Evolutionary conservation across 1,140 invertebrate genomes (phyloP), one percentile per base, ranked within the genome.

Genomic region (Drosophila kurseongensis): DNA sequence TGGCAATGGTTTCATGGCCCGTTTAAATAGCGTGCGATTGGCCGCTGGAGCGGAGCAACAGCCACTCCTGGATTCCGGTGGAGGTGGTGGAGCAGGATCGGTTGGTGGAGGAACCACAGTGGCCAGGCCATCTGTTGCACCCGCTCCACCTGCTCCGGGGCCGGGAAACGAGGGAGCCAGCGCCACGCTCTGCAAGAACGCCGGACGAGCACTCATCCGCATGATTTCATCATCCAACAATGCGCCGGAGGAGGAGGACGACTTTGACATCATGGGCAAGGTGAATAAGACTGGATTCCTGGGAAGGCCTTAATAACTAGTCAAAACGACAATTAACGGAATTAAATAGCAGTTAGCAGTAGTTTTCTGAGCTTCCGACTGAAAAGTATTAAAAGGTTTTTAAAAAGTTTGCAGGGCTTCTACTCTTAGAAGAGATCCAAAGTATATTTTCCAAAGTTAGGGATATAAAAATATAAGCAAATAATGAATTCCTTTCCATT

Each of bases 231-330:
- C 90, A 42, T 74, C 84, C 5, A 77, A 65, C 13, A 74, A 74
- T 8, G 60, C 45, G 8, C 78, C 73, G 27, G 80, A 81, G n/a
- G 90, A 84, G 29, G 90, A 88, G 4, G 86, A 90, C 72, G 86
- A 88, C 40, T 91, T 85, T 58, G 90, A 91, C 71, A 79, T 91
- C 38, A 82, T 91, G 90, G 90, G 90, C 69, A 91, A 91, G 90
- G 90, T 91, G 83, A 91, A 61, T 63, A 51, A 41, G 54, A 41
- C 23, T 41, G 47, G 35, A 42, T 42, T 16, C 18, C 8, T 32
- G 14, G 29, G 12, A 41, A 18, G 45, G 9, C 51, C 9, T 18
- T 10, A 57, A 38, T n/a, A 9, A n/a, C 13, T n/a, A 27, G 10
- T 13, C 42, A 42, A n/a, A 6, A 23, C 4, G 23, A 23, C 2